Base-by-base conservation (phyloP, 1,140 invertebrate species). In the Macrosteles quadrilineatus region DNA sequence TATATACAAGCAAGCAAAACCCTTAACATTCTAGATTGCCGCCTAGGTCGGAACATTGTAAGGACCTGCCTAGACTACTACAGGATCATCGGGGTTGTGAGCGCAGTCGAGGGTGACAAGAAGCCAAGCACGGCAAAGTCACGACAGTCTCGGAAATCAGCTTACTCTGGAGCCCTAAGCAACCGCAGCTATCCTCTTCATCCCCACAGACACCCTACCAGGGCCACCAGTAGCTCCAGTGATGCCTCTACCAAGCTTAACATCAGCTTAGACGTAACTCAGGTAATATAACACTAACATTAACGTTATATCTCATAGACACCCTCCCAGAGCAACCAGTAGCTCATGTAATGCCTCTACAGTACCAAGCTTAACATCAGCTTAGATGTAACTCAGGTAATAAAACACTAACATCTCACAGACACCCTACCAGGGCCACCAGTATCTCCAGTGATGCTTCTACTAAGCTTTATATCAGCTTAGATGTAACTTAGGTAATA, bases 21-120 rank as follows among this genome's bases (percentile, higher is more conserved):
- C n/a, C n/a, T n/a, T n/a, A n/a, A n/a, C n/a, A n/a, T n/a, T n/a
- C n/a, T 71, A 87, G 85, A 87, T 79, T 83, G 83, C 76, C 86
- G 91, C 72, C 83, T 93, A 25, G 93, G 92, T 0, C 83, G 91
- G 68, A 94, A 93, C 79, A 77, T 95, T 62, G 87, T 87, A 1
- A 82, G 90, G 27, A 89, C 91, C 11, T 86, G 93, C 74, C 78
- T 93, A 43, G 91, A 95, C 77, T 94, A 93, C 79, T 94, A 94
- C 80, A 87, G 88, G 73, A 83, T 89, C 19, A 88, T 85, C 30
- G 91, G 90, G 62, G 84, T 90, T n/a, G 53, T 73, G 3, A 31
- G 29, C 1, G 19, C 57, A 0, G 40, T 31, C 12, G 68, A 69
- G 23, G 47, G 47, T 4, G 65, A 67, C 14, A 47, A 25, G 25